Evolutionary conservation across 35 echinoderm and acorn worm species (phyloP).

Genomic region (Ptychodera flava): DNA sequence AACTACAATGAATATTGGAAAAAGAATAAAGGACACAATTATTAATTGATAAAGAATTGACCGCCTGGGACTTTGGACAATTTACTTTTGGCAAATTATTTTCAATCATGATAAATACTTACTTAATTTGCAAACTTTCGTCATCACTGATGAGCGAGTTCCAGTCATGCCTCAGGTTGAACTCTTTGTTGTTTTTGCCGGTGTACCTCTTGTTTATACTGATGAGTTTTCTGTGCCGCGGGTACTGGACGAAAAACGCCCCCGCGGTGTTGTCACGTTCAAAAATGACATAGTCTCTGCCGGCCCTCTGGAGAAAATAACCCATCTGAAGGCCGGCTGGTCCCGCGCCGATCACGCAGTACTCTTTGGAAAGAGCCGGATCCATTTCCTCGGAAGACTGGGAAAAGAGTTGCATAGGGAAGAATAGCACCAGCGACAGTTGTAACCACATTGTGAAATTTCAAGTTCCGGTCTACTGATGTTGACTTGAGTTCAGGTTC

Average conservation of each 20-base stretch:
- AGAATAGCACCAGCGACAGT: not conserved
- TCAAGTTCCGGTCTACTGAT: too few relatives aligned
- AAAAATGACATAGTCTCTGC: constrained; percentile 75
- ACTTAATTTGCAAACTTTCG: constrained; percentile 83
- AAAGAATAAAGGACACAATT: too few relatives aligned
- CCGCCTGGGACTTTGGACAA: too few relatives aligned
- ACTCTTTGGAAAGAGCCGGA: constrained; percentile 8
- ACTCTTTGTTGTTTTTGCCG: constrained; percentile 96
- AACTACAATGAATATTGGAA: too few relatives aligned
- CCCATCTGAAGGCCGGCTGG: constrained; percentile 94
- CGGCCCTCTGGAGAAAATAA: constrained; percentile 69
- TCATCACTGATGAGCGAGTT: constrained; percentile 95
- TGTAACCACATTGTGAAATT: not conserved
- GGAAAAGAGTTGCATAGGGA: not conserved
- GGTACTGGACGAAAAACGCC: constrained; percentile 65
- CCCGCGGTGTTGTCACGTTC: constrained; percentile 76
- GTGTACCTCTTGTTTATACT: constrained; percentile 95
- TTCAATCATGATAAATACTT: too few relatives aligned
- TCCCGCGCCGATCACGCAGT: constrained; percentile 86
- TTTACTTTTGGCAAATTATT: too few relatives aligned
- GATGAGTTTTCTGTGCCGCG: constrained; percentile 86
- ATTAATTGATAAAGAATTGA: too few relatives aligned
- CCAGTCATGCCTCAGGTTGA: constrained; percentile 93
- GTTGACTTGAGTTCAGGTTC: too few relatives aligned
- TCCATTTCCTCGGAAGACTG: not conserved